Conservation (phyloP, 1,140 invertebrate genomes). For the Oryctes rhinoceros region DNA sequence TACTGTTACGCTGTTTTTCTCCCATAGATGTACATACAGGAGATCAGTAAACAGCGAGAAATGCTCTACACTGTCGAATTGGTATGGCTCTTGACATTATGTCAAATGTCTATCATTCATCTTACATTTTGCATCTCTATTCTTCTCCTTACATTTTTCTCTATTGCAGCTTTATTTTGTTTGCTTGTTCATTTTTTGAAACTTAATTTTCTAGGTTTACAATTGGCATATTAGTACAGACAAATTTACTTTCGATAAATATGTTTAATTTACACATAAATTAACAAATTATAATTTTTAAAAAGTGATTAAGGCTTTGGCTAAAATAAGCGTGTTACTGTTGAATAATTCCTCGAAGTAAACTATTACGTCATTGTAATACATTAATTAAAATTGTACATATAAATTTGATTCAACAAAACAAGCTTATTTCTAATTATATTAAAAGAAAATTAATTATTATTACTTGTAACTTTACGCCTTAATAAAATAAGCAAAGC, state of each 20-base stretch:
- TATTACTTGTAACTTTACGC: conserved; percentile 17
- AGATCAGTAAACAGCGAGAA: conserved; percentile 88
- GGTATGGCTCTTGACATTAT: conserved; percentile 68
- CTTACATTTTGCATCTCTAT: conserved; percentile 41
- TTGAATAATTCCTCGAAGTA: background rate
- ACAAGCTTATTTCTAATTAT: conserved; percentile 24
- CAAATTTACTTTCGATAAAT: conserved; percentile 35
- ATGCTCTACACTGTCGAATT: conserved; percentile 84
- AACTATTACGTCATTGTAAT: background rate
- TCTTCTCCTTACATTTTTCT: conserved; percentile 39
- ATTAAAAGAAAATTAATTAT: conserved; percentile 12
- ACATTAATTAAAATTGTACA: background rate
- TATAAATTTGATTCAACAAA: background rate
- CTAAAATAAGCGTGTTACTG: conserved; percentile 7
- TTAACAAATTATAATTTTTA: conserved; percentile 34
- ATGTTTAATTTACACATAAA: conserved; percentile 38
- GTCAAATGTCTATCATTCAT: conserved; percentile 46
- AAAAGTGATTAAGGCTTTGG: conserved; percentile 24
- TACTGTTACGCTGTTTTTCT: conserved; percentile 59
- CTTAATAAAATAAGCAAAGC: conserved; percentile 31
- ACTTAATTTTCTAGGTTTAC: conserved; percentile 39
- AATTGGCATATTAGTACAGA: conserved; percentile 38
- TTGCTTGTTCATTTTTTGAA: conserved; percentile 35
- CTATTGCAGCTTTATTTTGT: conserved; percentile 38
- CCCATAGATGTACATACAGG: conserved; percentile 83